phyloP scores from a whole-genome alignment of 2,113 vertebrate genomes.

The Albula goreensis region DNA sequence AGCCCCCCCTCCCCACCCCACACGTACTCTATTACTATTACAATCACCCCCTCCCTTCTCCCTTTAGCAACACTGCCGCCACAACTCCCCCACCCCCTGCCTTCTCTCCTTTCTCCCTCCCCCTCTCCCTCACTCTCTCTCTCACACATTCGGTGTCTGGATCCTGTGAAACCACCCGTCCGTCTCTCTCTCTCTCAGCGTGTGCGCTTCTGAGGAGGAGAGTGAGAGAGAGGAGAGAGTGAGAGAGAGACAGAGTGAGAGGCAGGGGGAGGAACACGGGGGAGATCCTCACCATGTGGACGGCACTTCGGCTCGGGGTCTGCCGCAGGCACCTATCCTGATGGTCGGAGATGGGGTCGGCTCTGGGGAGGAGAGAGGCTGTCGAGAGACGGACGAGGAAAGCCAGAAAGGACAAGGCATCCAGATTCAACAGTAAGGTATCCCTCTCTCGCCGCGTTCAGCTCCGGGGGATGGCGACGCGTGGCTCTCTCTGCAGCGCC shows the following conservation, averaged over 20 bases:
- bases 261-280: constrained; percentile 34
- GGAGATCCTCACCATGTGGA: constrained; percentile 58
- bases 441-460: constrained; percentile 39
- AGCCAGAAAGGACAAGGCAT: constrained; percentile 59
- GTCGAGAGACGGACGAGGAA: constrained; percentile 60
- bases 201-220: constrained; percentile 42
- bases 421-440: constrained; percentile 79
- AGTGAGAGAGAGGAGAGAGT: constrained; percentile 30
- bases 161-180: constrained; percentile 59
- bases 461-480: neutral
- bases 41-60: constrained; percentile 24
- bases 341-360: constrained; percentile 67
- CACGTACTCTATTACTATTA: constrained; percentile 8
- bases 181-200: constrained; percentile 37
- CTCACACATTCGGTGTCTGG: constrained; percentile 44
- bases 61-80: constrained; percentile 39
- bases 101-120: constrained; percentile 32
- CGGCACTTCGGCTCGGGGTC: constrained; percentile 54
- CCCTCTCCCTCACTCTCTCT: constrained; percentile 11
- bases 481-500: constrained; percentile 25
- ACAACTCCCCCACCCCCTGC: constrained; percentile 19
- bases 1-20: constrained; percentile 20
- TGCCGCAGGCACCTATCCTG: constrained; percentile 51
- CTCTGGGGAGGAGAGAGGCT: constrained; percentile 67
- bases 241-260: constrained; percentile 15